Base-by-base conservation (phyloP, 1,140 invertebrate species). In the Drosophila rhopaloa region DNA sequence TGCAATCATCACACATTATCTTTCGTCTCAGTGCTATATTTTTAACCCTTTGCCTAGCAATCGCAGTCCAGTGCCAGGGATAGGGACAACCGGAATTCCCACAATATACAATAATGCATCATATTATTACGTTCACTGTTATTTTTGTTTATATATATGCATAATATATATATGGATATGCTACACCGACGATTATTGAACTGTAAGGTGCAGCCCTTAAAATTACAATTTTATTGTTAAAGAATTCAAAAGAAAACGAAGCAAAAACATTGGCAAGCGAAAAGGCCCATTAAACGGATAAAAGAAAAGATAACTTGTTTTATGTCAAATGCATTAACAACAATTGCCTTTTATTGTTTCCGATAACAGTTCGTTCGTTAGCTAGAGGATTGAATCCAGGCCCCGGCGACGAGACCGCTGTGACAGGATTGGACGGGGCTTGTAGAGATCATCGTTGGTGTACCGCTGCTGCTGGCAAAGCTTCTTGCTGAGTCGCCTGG, bases 381-480 rank as follows among this genome's bases (percentile, higher is more conserved):
- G 65, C 83, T 81, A 88, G 44, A 81, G 66, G 62, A 89, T 79
- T 46, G 90, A 66, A 73, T 92, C 89, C 63, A 91, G 67, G 14
- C 79, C 90, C 50, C 91, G 75, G 38, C 91, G 83, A 46, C 91
- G 81, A 37, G 91, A 91, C 11, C 91, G 76, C 79, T 91, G 73
- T 77, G 92, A 86, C 51, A 90, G 72, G 24, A 95, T 81, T 37
- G 94, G 94, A 75, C 95, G 93, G 59, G 95, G 95, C 91, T 95
- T 95, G 91, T 95, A 95, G 63, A 96, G 91, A 93, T 95, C 95
- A 81, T 95, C 94, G 75, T 94, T 95, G 41, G 94, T 94, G 76
- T 95, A 95, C 60, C 94, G 93, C 88, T 95, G 94, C 68, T 91
- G 90, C 67, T 91, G 91, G 46, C 74, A 89, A 6, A 89, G 59